Evolutionary conservation across 2,888 invertebrate genomes (phyloP).

Genomic region (Eudasyphora cyanicolor): DNA sequence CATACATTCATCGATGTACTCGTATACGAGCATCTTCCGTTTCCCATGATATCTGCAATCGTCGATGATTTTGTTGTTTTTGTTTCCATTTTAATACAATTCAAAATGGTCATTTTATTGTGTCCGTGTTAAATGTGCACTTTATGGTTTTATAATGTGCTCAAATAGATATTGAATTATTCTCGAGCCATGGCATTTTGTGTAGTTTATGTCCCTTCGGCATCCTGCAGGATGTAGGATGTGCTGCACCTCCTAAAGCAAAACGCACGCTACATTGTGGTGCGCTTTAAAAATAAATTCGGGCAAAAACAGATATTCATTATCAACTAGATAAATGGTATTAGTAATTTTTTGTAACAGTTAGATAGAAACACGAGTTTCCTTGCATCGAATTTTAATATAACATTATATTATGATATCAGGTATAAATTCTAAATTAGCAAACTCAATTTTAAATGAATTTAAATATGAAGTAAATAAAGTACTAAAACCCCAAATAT

Average conservation of each 20-base stretch:
- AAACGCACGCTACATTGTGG: not conserved
- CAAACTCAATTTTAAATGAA: no score
- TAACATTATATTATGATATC: no score
- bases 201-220: not conserved
- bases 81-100: conserved; percentile 45
- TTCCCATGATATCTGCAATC: conserved; percentile 27
- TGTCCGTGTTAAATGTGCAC: conserved; percentile 28
- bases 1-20: conserved; percentile 13
- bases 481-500: no score
- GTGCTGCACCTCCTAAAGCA: not conserved
- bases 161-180: conserved; percentile 40
- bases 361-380: no score
- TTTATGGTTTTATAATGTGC: conserved; percentile 52
- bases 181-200: not conserved
- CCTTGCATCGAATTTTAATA: no score
- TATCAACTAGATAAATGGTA: no score
- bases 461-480: no score
- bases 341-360: no score
- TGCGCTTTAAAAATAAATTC: no score
- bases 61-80: conserved; percentile 13
- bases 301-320: no score
- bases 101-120: conserved; percentile 44
- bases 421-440: no score
- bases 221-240: not conserved
- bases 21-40: conserved; percentile 13